Conservation (phyloP, 2,888 invertebrate genomes). For the Trypoxylon attenuatum region DNA sequence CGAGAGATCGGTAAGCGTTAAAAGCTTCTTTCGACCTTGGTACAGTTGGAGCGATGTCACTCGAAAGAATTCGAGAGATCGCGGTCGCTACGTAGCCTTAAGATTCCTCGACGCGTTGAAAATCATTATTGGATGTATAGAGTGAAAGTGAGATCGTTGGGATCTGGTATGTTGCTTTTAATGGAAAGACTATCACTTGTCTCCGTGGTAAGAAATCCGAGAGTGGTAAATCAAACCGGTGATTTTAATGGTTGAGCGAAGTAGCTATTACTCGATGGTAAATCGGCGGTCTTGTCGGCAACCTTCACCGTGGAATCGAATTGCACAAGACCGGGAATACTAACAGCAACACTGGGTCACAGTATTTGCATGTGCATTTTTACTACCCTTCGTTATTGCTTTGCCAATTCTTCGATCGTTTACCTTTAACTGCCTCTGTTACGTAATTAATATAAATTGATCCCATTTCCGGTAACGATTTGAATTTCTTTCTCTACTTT, state of each 20-base stretch:
- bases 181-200: slow-evolving; percentile 38
- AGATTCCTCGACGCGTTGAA: not conserved
- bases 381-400: no score
- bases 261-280: slow-evolving; percentile 12
- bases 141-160: slow-evolving; percentile 48
- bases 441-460: no score
- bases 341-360: not conserved
- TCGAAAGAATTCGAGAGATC: not conserved
- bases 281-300: slow-evolving; percentile 14
- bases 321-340: slow-evolving; percentile 8
- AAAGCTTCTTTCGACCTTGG: not conserved
- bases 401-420: no score
- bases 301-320: slow-evolving; percentile 11
- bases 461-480: no score
- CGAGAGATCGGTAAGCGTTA: slow-evolving; percentile 36
- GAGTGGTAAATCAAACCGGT: slow-evolving; percentile 22
- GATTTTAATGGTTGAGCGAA: slow-evolving; percentile 35
- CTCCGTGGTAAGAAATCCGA: slow-evolving; percentile 12
- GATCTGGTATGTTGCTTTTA: slow-evolving; percentile 24
- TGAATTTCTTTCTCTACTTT: no score
- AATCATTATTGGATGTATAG: slow-evolving; percentile 24
- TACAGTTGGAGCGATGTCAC: not conserved
- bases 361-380: not conserved
- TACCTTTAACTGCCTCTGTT: slow-evolving; percentile 6
- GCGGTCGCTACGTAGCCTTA: not conserved